Conservation (phyloP, 2,797 vertebrate genomes). For the Allobates femoralis region DNA sequence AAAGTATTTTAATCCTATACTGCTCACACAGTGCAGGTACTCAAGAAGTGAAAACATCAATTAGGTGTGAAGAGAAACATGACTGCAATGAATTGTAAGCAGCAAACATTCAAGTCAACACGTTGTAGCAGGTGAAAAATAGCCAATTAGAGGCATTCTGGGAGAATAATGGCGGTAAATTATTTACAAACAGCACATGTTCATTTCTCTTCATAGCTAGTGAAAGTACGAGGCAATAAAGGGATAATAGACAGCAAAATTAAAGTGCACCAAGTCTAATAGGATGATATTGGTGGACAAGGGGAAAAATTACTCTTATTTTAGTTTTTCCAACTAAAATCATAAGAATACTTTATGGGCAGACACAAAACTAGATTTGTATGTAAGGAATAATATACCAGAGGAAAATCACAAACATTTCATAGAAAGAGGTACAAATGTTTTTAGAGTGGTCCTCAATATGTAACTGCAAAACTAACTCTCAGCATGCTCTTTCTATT, state of each 20-base stretch:
- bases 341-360: background rate
- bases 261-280: constrained; percentile 25
- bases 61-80: constrained; percentile 26
- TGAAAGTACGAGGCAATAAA: constrained; percentile 30
- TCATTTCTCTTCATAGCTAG: constrained; percentile 33
- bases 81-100: constrained; percentile 5
- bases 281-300: background rate
- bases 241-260: constrained; percentile 33
- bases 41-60: constrained; percentile 28
- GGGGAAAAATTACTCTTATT: rapidly evolving
- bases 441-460: background rate
- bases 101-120: constrained; percentile 19
- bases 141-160: constrained; percentile 21
- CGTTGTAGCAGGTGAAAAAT: constrained; percentile 26
- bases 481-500: background rate
- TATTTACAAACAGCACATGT: constrained; percentile 17
- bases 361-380: background rate
- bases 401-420: background rate
- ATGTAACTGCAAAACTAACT: background rate
- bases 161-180: constrained; percentile 30
- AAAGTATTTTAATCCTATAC: constrained; percentile 36
- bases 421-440: background rate
- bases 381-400: background rate
- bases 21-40: constrained; percentile 10
- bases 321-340: background rate